Conservation (phyloP, 1,140 invertebrate genomes). For the Dinoponera quadriceps region DNA sequence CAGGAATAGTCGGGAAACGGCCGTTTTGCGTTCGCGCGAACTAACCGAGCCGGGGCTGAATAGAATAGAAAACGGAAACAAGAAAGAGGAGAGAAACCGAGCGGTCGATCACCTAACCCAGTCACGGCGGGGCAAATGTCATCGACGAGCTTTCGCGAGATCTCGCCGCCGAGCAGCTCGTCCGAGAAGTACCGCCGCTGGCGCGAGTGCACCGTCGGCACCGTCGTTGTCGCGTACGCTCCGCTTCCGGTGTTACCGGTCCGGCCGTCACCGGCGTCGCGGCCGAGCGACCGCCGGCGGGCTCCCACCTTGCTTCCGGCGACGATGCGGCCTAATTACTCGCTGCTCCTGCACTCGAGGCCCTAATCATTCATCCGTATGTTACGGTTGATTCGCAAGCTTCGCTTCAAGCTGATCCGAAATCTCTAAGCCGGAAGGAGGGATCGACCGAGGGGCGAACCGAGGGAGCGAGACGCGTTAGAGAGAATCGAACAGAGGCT, state of each 20-base stretch:
- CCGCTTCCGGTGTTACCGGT: background rate
- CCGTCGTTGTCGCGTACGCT: slow-evolving; percentile 20
- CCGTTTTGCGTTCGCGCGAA: background rate
- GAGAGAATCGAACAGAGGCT: slow-evolving; percentile 20
- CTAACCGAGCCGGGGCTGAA: background rate
- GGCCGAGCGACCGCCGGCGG: slow-evolving; percentile 32
- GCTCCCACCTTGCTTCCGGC: slow-evolving; percentile 17
- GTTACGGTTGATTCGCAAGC: too few relatives aligned
- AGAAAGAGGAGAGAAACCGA: background rate
- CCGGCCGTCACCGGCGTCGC: slow-evolving; percentile 6
- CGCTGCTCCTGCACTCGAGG: slow-evolving; percentile 68
- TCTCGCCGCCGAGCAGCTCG: slow-evolving; percentile 58
- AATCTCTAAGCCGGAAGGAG: background rate
- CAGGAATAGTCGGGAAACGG: background rate
- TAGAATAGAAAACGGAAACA: too few relatives aligned
- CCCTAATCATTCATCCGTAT: slow-evolving; percentile 72
- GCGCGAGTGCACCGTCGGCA: background rate
- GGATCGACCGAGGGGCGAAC: background rate
- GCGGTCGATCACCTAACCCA: slow-evolving; percentile 14
- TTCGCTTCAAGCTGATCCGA: background rate
- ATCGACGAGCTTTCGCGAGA: slow-evolving; percentile 66
- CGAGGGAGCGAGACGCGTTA: background rate
- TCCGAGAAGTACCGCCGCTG: slow-evolving; percentile 45
- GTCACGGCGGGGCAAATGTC: slow-evolving; percentile 68
- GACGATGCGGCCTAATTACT: slow-evolving; percentile 66